Conservation (phyloP, 2,113 vertebrate species). For the Neodon shergylaensis region DNA sequence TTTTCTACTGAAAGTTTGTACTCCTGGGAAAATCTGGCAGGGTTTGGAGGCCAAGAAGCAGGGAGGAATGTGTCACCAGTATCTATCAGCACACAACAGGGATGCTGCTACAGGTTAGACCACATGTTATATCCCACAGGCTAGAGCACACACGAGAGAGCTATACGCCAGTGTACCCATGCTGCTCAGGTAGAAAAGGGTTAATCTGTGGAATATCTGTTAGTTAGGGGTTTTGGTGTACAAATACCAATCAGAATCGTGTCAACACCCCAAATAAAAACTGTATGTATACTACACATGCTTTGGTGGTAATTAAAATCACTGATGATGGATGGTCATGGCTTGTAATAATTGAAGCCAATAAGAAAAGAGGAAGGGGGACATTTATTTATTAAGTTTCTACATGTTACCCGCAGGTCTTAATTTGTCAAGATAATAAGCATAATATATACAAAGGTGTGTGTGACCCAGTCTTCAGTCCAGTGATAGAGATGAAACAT, state of each 20-base stretch:
- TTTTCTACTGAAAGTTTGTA: neutral
- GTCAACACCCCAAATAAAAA: neutral
- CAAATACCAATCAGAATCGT: neutral
- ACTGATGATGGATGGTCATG: neutral
- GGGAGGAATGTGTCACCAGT: neutral
- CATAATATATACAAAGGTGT: neutral
- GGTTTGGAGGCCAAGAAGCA: neutral
- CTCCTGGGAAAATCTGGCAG: neutral
- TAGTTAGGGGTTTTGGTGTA: neutral
- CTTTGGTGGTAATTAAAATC: conserved; percentile 7
- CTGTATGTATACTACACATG: neutral
- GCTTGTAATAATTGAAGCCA: conserved; percentile 13
- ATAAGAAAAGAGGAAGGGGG: neutral
- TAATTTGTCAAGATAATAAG: conserved; percentile 21
- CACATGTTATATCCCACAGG: neutral
- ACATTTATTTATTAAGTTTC: conserved; percentile 18
- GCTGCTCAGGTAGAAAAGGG: neutral
- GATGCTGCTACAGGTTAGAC: neutral
- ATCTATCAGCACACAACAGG: neutral
- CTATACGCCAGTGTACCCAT: neutral
- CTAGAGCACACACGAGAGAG: neutral
- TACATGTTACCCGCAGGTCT: neutral
- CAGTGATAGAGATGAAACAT: neutral
- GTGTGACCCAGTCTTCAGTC: neutral
- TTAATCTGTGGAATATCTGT: neutral